phyloP scores from a whole-genome alignment of 1,140 invertebrate species.

The Eciton burchellii region DNA sequence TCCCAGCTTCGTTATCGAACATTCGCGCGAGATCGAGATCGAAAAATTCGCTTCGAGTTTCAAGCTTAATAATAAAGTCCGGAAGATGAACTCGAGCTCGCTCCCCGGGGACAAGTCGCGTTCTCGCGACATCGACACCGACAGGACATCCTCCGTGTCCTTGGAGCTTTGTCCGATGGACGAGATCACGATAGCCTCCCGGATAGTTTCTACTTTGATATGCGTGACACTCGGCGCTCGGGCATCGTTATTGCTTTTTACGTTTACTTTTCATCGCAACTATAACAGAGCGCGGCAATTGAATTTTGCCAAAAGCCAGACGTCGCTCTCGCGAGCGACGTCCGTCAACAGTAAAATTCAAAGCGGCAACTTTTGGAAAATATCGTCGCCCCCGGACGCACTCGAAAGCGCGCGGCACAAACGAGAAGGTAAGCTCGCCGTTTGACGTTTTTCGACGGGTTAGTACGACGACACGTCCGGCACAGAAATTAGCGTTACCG shows the following conservation, averaged over 20 bases:
- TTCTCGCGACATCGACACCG: too few species aligned
- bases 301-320: conserved; percentile 62
- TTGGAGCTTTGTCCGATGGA: not conserved
- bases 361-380: conserved; percentile 61
- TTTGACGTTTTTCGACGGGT: conserved; percentile 68
- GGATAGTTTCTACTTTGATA: not conserved
- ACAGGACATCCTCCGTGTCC: too few species aligned
- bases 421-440: conserved; percentile 58
- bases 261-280: conserved; percentile 58
- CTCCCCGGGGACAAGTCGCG: too few species aligned
- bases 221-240: conserved; percentile 8
- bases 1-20: conserved; percentile 57
- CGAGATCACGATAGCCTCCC: not conserved
- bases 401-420: conserved; percentile 47
- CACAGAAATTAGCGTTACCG: conserved; percentile 81
- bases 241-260: conserved; percentile 59
- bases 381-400: conserved; percentile 56
- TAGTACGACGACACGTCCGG: conserved; percentile 62
- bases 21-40: conserved; percentile 51
- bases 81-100: too few species aligned
- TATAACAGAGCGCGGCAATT: conserved; percentile 60
- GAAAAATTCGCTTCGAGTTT: conserved; percentile 36
- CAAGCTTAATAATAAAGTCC: too few species aligned
- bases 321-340: conserved; percentile 40
- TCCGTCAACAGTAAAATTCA: conserved; percentile 60